phyloP scores from a whole-genome alignment of 2,797 vertebrate genomes.

The Spondyliosoma cantharus region DNA sequence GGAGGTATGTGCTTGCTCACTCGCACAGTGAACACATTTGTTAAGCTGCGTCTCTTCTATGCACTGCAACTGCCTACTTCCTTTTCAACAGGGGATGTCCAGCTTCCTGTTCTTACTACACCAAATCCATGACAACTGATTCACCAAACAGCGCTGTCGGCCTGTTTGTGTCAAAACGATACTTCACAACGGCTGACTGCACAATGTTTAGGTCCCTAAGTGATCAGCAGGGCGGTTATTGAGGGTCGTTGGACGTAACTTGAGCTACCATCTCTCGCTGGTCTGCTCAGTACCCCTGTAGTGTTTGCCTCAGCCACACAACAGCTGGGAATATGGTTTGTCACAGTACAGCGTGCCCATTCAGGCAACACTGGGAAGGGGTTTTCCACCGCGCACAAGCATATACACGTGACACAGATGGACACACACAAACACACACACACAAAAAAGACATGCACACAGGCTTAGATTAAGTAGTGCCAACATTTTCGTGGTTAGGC shows the following conservation, averaged over 20 bases:
- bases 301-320: conserved; percentile 69
- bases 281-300: conserved; percentile 44
- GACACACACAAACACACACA: conserved; percentile 43
- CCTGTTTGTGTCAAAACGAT: conserved; percentile 48
- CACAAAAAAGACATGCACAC: conserved; percentile 52
- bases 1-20: neutral
- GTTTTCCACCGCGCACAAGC: conserved; percentile 76
- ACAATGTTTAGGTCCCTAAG: conserved; percentile 33
- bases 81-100: conserved; percentile 79
- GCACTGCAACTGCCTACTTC: conserved; percentile 71
- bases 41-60: conserved; percentile 35
- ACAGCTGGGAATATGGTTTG: conserved; percentile 84
- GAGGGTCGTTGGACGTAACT: conserved; percentile 54
- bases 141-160: conserved; percentile 40
- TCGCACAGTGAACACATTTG: conserved; percentile 27
- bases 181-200: conserved; percentile 30
- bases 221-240: conserved; percentile 41
- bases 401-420: conserved; percentile 57
- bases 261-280: conserved; percentile 19
- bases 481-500: conserved; percentile 66
- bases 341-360: conserved; percentile 78
- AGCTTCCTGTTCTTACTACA: conserved; percentile 74
- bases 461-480: conserved; percentile 57
- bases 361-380: conserved; percentile 79
- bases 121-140: conserved; percentile 71